Conservation (phyloP, 1,140 invertebrate species). For the Apis florea region DNA sequence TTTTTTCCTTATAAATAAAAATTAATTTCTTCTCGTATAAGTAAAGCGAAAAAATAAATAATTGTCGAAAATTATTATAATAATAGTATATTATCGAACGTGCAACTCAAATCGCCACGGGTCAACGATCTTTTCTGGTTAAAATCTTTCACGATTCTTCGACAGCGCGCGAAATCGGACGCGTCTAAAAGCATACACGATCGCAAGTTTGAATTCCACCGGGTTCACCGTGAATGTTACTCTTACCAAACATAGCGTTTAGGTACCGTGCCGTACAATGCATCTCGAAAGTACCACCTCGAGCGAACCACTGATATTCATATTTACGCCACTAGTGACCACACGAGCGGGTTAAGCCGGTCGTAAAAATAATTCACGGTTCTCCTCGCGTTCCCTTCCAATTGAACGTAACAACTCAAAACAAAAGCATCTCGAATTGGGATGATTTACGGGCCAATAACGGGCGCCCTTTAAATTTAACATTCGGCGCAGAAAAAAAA, state of each 20-base stretch:
- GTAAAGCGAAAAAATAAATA: background rate
- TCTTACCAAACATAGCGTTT: conserved; percentile 16
- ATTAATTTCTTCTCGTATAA: background rate
- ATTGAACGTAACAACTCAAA: background rate
- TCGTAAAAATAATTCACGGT: conserved; percentile 10
- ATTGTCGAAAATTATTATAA: too few species aligned
- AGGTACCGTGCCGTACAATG: conserved; percentile 11
- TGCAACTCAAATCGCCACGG: background rate
- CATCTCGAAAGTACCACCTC: conserved; percentile 12
- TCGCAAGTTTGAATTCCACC: conserved; percentile 20
- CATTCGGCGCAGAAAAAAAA: background rate
- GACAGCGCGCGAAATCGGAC: background rate
- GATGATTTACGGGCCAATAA: background rate
- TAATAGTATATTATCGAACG: too few species aligned
- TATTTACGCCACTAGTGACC: background rate
- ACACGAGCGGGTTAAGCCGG: background rate
- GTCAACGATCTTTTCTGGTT: background rate
- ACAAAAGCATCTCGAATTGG: conserved; percentile 9
- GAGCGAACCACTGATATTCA: background rate
- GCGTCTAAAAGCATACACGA: background rate
- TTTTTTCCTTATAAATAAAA: background rate
- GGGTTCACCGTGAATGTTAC: conserved; percentile 34
- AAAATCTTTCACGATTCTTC: background rate
- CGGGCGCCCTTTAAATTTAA: background rate
- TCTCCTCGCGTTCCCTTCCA: background rate